Conservation (phyloP, 2,113 vertebrate species). For the Proteles cristata region DNA sequence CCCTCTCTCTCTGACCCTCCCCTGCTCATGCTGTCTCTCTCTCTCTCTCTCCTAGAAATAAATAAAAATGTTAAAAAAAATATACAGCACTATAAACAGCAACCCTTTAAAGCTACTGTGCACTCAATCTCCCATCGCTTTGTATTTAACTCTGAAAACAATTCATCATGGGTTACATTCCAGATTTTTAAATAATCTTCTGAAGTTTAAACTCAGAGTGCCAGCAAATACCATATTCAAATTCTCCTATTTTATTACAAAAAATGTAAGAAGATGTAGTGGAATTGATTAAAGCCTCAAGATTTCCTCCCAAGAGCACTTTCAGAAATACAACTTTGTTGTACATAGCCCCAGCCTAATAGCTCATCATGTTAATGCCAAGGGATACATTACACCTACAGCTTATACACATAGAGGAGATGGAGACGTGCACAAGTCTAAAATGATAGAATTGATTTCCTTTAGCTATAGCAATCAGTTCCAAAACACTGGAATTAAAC, state of each 20-base stretch:
- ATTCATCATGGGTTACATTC: neutral
- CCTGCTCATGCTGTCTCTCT: too few relatives aligned
- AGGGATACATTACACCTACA: neutral
- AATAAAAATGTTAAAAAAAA: neutral
- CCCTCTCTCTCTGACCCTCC: too few relatives aligned
- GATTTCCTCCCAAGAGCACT: conserved; percentile 5
- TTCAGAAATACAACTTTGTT: conserved; percentile 40
- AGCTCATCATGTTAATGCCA: neutral
- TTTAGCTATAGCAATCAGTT: neutral
- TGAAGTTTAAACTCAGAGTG: conserved; percentile 16
- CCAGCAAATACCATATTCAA: conserved; percentile 15
- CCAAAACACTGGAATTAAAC: neutral
- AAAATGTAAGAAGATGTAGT: neutral
- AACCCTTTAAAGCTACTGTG: neutral
- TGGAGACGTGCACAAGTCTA: neutral
- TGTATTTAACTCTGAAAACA: neutral
- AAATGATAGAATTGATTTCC: neutral
- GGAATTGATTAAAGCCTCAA: neutral
- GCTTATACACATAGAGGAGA: neutral
- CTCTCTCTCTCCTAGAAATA: too few relatives aligned
- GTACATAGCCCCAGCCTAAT: neutral
- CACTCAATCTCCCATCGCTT: neutral
- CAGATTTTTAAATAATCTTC: conserved; percentile 33
- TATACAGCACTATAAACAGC: neutral
- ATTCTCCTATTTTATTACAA: conserved; percentile 7